Evolutionary conservation across 1,140 invertebrate genomes (phyloP), one percentile per base, ranked within the genome.

Genomic region (Drosophila subpulchrella): DNA sequence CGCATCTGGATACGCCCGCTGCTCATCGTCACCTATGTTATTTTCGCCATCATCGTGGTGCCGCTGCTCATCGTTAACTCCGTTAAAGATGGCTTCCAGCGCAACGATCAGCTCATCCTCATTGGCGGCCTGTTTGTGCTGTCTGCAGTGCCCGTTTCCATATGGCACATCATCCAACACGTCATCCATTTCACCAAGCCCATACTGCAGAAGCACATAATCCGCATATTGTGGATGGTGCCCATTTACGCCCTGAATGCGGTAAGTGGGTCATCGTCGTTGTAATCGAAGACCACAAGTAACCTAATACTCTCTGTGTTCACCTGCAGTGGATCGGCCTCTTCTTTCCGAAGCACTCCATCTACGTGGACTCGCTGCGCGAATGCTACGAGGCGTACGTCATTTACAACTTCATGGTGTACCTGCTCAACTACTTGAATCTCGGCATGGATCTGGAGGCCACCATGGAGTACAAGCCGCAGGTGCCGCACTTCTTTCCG

Each of bases 331-430:
- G 96, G 96, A 93, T 98, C 70, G 96, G 96, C 46, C 92, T 97
- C 46, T 93, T 96, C 30, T 97, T 97, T 93, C 97, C 97, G 17
- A 93, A 95, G 78, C 95, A 96, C 72, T 97, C 97, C 17, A 97
- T 99, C 65, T 99, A 98, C 91, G 94, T 98, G 84, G 97, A 99
- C 91, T 97, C 97, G 78, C 92, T 97, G 30, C 94, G 98, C 92
- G 98, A 99, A 94, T 99, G 98, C 92, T 99, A 99, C 91, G 98
- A 99, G 93, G 96, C 96, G 11, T 99, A 98, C 94, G 98, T 98
- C 0, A 99, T 99, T 83, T 99, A 99, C 91, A 99, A 98, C 93
- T 99, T 99, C 91, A 98, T 99, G 97, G 97, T 96, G 91, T 99
- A 97, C 93, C 93, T 99, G 47, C 93, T 99, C 51, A 98, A 97